Evolutionary conservation across 2,888 invertebrate genomes (phyloP), one percentile per base, ranked within the genome.

Genomic region (Slavum lentiscoides): DNA sequence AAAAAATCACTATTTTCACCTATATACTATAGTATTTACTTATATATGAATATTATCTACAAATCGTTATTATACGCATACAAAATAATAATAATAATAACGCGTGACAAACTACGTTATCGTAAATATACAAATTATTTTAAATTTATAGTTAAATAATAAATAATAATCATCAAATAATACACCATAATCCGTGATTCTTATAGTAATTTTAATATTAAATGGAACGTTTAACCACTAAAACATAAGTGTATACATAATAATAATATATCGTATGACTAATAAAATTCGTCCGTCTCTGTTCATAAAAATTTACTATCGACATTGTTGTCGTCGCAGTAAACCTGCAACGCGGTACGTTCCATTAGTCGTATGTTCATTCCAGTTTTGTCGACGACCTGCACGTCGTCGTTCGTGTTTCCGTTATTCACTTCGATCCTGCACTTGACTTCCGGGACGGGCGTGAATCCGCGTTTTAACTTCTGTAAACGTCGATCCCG

Each of bases 381-480:
- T 43, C 30, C 59, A 1, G 21, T 30, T 15, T 55, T 76, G 43
- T 76, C 59, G 19, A 49, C 49, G 17, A 19, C 17, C 15, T 13
- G 13, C 5, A 4, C 67, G 17, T 43, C 49, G 13, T 30, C 59
- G 8, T 70, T 64, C 7, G 39, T 23, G 13, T 39, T 37, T 13
- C 64, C 70, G 64, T 58, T 21, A 15, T 80, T 72, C 23, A 11
- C 21, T 13, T 72, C 17, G 23, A 30, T 64, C 23, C 80, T 55
- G 23, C 64, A 72, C 9, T 58, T 62, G 23, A 80, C 64, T 72
- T 82, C 82, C 3, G 81, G 61, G n/a, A 82, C 30, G n/a, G 82
- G 77, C 17, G 82, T 82, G 2, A 82, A 21, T 2, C 82, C 82
- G 58, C 82, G 59, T 74, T 64, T 23, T 1, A 82, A 66, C 30